phyloP scores from a whole-genome alignment of 2,113 vertebrate species.

The Ancistrus triradiatus region DNA sequence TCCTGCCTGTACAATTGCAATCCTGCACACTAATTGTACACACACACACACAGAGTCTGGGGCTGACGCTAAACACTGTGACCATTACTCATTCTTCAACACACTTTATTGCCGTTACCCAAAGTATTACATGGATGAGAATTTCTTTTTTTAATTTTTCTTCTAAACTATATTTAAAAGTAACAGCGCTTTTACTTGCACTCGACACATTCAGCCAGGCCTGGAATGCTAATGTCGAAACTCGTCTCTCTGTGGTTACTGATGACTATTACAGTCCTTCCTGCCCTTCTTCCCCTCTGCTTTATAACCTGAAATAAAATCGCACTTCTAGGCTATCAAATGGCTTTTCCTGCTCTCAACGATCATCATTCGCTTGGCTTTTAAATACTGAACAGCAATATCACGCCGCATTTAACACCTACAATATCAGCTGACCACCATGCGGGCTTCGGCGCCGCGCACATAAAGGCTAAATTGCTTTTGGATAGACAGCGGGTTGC shows the following conservation, averaged over 20 bases:
- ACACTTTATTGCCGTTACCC: too few relatives aligned
- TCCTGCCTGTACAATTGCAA: too few relatives aligned
- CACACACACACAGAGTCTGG: too few relatives aligned
- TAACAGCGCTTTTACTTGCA: not conserved
- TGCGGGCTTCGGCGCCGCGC: not conserved
- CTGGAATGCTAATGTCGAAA: not conserved
- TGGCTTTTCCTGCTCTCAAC: not conserved
- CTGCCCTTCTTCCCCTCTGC: slow-evolving; percentile 33
- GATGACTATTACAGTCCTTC: slow-evolving; percentile 18
- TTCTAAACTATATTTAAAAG: not conserved
- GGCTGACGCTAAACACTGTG: too few relatives aligned
- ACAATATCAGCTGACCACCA: not conserved
- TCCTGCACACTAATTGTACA: too few relatives aligned
- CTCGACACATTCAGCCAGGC: not conserved
- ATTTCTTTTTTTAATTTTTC: not conserved
- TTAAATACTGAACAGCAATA: not conserved
- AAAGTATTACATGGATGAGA: too few relatives aligned
- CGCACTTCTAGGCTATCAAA: not conserved
- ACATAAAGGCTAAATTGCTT: slow-evolving; percentile 1
- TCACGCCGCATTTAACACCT: not conserved
- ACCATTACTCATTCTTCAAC: too few relatives aligned
- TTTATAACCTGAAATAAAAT: slow-evolving; percentile 13
- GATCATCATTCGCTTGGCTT: not conserved
- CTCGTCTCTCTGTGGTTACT: not conserved
- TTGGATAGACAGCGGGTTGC: not conserved